Base-by-base conservation (phyloP, 2,113 vertebrate species). In the Rostratula benghalensis region DNA sequence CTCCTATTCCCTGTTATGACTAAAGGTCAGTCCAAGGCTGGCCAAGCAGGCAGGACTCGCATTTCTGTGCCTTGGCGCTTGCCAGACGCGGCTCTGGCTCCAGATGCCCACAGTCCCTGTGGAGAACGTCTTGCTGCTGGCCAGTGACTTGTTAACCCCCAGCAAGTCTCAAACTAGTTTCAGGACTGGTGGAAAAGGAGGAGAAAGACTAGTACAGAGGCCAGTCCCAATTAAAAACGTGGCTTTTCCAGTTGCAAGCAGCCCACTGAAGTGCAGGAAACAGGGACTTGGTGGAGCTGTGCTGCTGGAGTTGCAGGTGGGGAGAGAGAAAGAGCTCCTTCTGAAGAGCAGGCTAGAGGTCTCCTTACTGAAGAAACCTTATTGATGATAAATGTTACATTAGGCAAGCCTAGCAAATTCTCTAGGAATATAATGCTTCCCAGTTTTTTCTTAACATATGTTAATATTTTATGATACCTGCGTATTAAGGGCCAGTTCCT, bases 21-120 rank as follows among this genome's bases (percentile, higher is more conserved):
- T 96, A 96, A 97, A 96, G 94, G 95, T 95, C 94, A 89, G 88
- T 93, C 75, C 95, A 97, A 90, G 89, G 95, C 94, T 95, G 93
- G 87, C 95, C 95, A 84, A 93, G 81, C 73, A 54, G 63, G 79
- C 46, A 71, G 90, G 83, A 73, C 80, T 94, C 1, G 0, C 61
- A 21, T 92, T 94, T 90, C 81, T 94, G 80, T 0, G 0, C 77
- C 80, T 61, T 9, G 28, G 67, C 7, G 6, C 83, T 92, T 61
- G 88, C 92, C 89, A 96, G 92, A 35, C 24, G 0, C 0, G 4
- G 50, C 83, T 83, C 50, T 91, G 91, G 64, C 8, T 82, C 92
- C 80, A 82, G 90, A 48, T 82, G 87, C 75, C 78, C 8, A 0
- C 0, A 1, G 71, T 78, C 79, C n/a, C 53, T 35, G 37, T 0